Base-by-base conservation (phyloP, 2,888 invertebrate species). In the Tetragonula carbonaria region DNA sequence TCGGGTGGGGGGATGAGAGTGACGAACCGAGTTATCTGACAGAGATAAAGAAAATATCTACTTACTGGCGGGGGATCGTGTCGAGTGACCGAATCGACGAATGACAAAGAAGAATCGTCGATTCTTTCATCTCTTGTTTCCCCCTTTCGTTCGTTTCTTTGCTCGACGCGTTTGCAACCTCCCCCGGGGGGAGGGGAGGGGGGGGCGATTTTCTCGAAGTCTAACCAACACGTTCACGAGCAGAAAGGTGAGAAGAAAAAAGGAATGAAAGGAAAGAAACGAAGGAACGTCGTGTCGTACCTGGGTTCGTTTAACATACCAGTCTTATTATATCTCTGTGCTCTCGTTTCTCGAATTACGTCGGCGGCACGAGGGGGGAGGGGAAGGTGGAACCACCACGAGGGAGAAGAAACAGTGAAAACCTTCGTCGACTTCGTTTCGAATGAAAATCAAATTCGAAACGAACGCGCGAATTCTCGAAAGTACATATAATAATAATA, bases 1-100 rank as follows among this genome's bases (percentile, higher is more conserved):
- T 28, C 28, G 28, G 28, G 28, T 28, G 28, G 28, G 28, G 28
- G 28, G 28, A 28, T 28, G 28, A 28, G 28, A 28, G 0, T 28
- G 28, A 65, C 57, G 50, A 70, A 68, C 55, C 33, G 57, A 57
- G 62, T 70, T 70, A 74, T 70, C 63, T 28, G 4, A 51, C 23
- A 45, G 18, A 62, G 79, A 79, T 79, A 79, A 67, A 74, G 33
- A 74, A 79, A 74, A 28, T 62, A 45, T 21, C 53, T 33, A 33
- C 33, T 2, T 33, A n/a, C 23, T 28, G 28, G 28, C 28, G 28
- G 1, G 28, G 28, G 28, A 2, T 28, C 28, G 28, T 28, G 28
- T 28, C 28, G 28, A 28, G 28, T 28, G 28, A 28, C 28, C 28
- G 28, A 28, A 28, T 71, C 57, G 33, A n/a, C 33, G 72, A 66